A percentile compares a stretch with the other conserved stretches of the same genome.
Conservation (phyloP, 2,888 invertebrate species). For the Chloroclysta siterata region DNA sequence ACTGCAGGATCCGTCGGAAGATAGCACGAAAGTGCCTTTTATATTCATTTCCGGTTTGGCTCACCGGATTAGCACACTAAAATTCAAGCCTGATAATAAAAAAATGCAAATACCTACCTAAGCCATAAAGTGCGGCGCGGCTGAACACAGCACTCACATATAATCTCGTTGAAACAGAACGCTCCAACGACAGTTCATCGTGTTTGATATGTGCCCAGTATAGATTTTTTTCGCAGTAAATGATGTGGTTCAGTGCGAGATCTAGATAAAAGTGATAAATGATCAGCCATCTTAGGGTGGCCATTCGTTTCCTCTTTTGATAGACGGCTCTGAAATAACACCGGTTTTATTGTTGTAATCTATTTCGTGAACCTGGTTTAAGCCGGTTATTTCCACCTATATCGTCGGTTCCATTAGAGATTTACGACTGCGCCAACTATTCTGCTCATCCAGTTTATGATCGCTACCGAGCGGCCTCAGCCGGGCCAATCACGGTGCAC, state of each 20-base stretch:
- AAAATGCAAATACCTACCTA: slow-evolving; percentile 33
- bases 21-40: slow-evolving; percentile 18
- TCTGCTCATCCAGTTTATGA: slow-evolving; percentile 40
- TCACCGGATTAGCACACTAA: slow-evolving; percentile 14
- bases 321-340: slow-evolving; percentile 56
- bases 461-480: slow-evolving; percentile 38
- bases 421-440: slow-evolving; percentile 44
- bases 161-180: slow-evolving; percentile 34
- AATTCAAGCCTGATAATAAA: slow-evolving; percentile 35
- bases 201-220: slow-evolving; percentile 59
- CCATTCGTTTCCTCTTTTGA: slow-evolving; percentile 63
- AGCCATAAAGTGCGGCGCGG: slow-evolving; percentile 29
- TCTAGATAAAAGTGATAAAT: slow-evolving; percentile 76
- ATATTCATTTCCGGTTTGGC: slow-evolving; percentile 4
- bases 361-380: slow-evolving; percentile 49
- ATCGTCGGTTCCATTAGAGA: slow-evolving; percentile 47
- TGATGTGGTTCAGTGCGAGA: slow-evolving; percentile 66
- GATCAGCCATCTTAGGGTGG: slow-evolving; percentile 61
- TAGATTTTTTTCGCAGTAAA: slow-evolving; percentile 64
- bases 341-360: slow-evolving; percentile 53
- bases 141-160: neutral
- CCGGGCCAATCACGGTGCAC: slow-evolving; percentile 31
- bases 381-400: slow-evolving; percentile 36
- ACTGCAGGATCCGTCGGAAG: slow-evolving; percentile 25
- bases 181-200: slow-evolving; percentile 51